phyloP scores from a whole-genome alignment of 2,888 invertebrate genomes.

The Acleris holmiana region DNA sequence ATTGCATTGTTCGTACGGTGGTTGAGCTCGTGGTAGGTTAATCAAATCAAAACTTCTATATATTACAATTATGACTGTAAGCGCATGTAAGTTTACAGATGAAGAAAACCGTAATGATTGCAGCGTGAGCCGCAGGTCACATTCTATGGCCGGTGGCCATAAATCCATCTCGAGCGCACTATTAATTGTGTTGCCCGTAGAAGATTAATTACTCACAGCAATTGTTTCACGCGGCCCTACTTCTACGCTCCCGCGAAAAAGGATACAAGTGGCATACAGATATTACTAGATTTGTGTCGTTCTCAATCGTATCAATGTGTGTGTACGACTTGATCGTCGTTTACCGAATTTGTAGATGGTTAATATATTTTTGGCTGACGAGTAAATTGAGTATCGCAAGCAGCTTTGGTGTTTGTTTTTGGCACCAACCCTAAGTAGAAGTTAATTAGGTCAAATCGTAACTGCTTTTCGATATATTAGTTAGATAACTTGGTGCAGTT shows the following conservation, averaged over 20 bases:
- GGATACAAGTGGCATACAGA: constrained; percentile 1
- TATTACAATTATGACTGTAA: neutral
- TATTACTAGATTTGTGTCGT: constrained; percentile 1
- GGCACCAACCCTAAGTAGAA: neutral
- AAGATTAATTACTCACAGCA: constrained; percentile 31
- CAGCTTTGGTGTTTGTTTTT: neutral
- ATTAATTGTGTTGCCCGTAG: constrained; percentile 34
- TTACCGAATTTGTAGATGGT: constrained; percentile 17
- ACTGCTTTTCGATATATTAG: no score
- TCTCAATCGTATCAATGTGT: neutral
- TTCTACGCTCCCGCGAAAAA: constrained; percentile 1
- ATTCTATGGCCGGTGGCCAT: constrained; percentile 8
- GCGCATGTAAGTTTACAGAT: no score
- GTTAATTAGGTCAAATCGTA: neutral
- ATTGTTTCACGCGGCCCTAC: constrained; percentile 36
- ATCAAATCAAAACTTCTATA: constrained; percentile 11
- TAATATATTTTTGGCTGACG: constrained; percentile 11
- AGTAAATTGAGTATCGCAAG: neutral
- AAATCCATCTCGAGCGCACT: constrained; percentile 32
- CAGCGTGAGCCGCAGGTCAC: neutral
- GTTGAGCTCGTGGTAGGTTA: constrained; percentile 15
- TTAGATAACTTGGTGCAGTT: no score
- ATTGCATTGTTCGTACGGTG: constrained; percentile 30
- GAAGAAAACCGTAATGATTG: no score
- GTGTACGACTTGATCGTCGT: neutral